Evolutionary conservation across 2,888 invertebrate genomes (phyloP), one percentile per base, ranked within the genome.

Genomic region (Netelia inedita): DNA sequence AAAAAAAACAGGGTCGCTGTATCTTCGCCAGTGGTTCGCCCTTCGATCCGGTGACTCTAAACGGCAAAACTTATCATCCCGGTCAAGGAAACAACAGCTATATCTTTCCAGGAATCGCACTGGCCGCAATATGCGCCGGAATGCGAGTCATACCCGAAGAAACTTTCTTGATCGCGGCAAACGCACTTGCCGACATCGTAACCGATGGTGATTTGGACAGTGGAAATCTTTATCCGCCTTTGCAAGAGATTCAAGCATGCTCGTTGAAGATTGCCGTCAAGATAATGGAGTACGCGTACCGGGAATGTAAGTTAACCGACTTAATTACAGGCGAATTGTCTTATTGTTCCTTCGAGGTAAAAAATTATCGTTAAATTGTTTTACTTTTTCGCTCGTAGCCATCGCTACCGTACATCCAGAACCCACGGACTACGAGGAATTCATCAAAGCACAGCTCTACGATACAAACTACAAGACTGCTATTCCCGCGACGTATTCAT

Each of bases 31-130:
- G 98, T 84, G 99, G 99, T 23, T 99, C 98, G 35, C 99, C 99
- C 14, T 99, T 99, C 94, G 96, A 96, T 71, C 97, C 98, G 0
- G 98, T 98, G 82, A 96, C 95, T 74, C 95, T 96, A 82, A 96
- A 97, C 87, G 98, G 98, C 0, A 96, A 97, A 93, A 96, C 96
- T 9, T 97, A 96, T 93, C 94, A 96, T 91, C 98, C 99, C 0
- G 99, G 99, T 0, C 99, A 99, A 94, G 99, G 99, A 83, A 99
- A 99, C 94, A 99, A 99, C 94, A 96, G 99, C 0, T 99, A 99
- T 94, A 98, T 99, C 94, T 99, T 98, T 96, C 99, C 99, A 19
- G 99, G 99, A 2, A 95, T 98, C 88, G 98, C 98, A 28, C 95
- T 99, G 65, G 99, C 98, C 86, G 96, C 97, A 79, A 96, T 99